A percentile compares a stretch with the other conserved stretches of the same genome.
phyloP scores from a whole-genome alignment of 1,140 invertebrate genomes.

The Lysiphlebus fabarum region DNA sequence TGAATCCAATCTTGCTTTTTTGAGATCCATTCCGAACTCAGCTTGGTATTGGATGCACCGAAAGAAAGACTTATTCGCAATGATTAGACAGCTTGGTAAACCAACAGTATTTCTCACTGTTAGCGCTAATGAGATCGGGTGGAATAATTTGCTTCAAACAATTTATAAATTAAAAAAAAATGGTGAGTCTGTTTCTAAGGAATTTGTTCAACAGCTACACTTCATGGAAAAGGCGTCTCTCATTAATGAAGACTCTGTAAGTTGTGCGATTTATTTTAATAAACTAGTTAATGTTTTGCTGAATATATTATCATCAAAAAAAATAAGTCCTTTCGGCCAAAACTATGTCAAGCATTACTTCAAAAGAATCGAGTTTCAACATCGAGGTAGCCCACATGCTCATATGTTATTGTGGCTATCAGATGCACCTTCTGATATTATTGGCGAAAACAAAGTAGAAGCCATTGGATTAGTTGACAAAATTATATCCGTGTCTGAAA shows the following conservation, averaged over 20 bases:
- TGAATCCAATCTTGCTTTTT: conserved; percentile 25
- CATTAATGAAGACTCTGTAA: conserved; percentile 47
- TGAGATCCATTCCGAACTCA: conserved; percentile 24
- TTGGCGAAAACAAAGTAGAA: conserved; percentile 18
- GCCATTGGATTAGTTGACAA: conserved; percentile 18
- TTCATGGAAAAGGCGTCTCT: conserved; percentile 35
- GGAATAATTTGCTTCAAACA: conserved; percentile 40
- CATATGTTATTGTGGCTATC: conserved; percentile 40
- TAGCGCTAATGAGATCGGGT: conserved; percentile 39
- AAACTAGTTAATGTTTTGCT: conserved; percentile 37
- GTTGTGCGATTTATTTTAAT: conserved; percentile 35
- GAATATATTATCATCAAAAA: conserved; percentile 26
- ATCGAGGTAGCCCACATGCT: conserved; percentile 41
- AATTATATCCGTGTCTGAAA: conserved; percentile 24
- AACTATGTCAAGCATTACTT: conserved; percentile 35
- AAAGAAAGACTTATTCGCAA: conserved; percentile 46
- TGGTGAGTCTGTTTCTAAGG: background rate
- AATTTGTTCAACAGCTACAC: conserved; percentile 15
- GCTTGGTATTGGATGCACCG: conserved; percentile 35
- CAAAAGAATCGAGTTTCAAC: conserved; percentile 42
- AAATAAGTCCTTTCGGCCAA: conserved; percentile 31
- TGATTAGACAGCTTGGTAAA: conserved; percentile 37
- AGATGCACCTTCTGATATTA: conserved; percentile 34
- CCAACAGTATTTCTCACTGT: conserved; percentile 36
- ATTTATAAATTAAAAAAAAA: conserved; percentile 26